Base-by-base conservation (phyloP, 1,140 invertebrate species). In the Euura saliciscinereae region DNA sequence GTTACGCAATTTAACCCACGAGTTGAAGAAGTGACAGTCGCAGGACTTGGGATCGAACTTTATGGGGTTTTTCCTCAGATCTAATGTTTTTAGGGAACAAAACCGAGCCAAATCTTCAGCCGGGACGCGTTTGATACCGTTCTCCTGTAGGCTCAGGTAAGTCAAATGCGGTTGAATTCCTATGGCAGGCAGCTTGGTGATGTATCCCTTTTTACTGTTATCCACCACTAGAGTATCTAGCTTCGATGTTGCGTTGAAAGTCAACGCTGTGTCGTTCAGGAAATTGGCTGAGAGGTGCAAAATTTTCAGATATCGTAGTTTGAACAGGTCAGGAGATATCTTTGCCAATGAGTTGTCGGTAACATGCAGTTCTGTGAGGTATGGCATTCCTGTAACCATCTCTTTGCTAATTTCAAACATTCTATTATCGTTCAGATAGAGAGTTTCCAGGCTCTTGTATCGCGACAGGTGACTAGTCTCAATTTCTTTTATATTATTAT, bases 71-170 rank as follows among this genome's bases (percentile, higher is more conserved):
- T 71, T 77, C 0, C 79, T 71, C 0, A 86, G 66, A 28, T 86
- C 84, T 4, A 87, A 78, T 0, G 59, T 11, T 13, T 82, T 71
- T 0, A 87, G 70, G 0, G 74, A 80, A 64, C 86, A 87, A 6
- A 85, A 82, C 0, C 80, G 76, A 0, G 81, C 83, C 10, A 89
- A 72, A 2, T 88, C 83, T 1, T 84, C 83, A 2, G 80, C 71
- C 10, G 73, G 77, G 1, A 89, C 73, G 4, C 70, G 69, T 0
- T 6, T 45, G 43, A 89, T 89, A 0, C n/a, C 2, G 64, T 89
- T 89, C 3, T 75, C 68, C 0, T 83, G 85, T 0, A 89, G 69
- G 70, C 89, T 88, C 4, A 89, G 71, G 7, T 78, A 51, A 1
- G 42, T 46, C 6, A 89, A 65, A 0, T 74, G 79, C 0, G 84